Percentiles rank a stretch among this genome's conserved stretches.
Conservation (phyloP, 2,113 vertebrate genomes). For the Tachuris rubrigastra region DNA sequence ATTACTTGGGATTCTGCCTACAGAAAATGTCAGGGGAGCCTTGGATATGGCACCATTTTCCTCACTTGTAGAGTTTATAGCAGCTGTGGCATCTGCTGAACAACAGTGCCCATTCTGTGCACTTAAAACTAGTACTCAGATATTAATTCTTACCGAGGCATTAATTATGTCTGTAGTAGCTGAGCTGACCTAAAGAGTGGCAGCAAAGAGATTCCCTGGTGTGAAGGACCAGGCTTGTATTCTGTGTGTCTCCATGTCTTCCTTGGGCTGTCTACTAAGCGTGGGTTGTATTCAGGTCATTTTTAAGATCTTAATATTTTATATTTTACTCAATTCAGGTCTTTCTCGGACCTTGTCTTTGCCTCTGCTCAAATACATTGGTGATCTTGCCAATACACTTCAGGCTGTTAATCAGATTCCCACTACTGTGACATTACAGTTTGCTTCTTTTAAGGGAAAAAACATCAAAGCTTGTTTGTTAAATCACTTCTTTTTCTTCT, state of each 20-base stretch:
- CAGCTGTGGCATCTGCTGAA: background rate
- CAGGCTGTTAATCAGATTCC: background rate
- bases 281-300: background rate
- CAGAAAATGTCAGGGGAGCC: background rate
- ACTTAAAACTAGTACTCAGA: background rate
- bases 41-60: rapidly evolving
- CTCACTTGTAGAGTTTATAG: background rate
- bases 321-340: background rate
- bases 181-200: background rate
- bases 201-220: background rate
- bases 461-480: background rate
- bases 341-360: background rate
- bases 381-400: background rate
- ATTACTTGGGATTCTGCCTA: background rate
- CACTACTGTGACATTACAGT: background rate
- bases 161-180: background rate
- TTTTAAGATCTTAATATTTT: background rate
- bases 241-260: background rate
- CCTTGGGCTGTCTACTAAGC: background rate
- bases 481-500: background rate
- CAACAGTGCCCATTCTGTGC: background rate
- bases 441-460: background rate
- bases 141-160: background rate
- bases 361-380: background rate
- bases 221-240: background rate